Evolutionary conservation across 92 coral and sea anemone species (phyloP).

Genomic region (Nematostella vectensis): DNA sequence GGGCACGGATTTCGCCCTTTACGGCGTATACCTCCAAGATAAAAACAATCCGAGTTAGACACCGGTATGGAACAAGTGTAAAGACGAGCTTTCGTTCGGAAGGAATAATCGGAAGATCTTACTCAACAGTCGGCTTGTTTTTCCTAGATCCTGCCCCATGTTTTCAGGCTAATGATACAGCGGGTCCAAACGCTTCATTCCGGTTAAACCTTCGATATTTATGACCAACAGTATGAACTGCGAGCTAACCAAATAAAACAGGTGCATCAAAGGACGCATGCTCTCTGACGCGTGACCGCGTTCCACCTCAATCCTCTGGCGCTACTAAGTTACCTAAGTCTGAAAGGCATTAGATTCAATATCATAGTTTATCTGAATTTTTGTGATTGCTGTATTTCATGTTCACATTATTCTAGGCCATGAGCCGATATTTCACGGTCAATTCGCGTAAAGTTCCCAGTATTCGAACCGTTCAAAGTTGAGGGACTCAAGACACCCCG

Average conservation of each 20-base stretch:
- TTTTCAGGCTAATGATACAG: not conserved
- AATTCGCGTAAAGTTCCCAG: too few relatives aligned
- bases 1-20: conserved; percentile 48
- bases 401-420: too few relatives aligned
- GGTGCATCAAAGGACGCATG: conserved; percentile 27
- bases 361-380: too few relatives aligned
- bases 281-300: too few relatives aligned
- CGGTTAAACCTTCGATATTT: not conserved
- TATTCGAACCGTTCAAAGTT: too few relatives aligned
- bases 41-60: conserved; percentile 16
- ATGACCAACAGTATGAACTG: not conserved
- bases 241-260: conserved; percentile 27
- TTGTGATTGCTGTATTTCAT: too few relatives aligned
- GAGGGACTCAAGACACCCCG: too few relatives aligned
- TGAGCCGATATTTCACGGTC: too few relatives aligned
- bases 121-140: conserved; percentile 84
- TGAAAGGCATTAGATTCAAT: too few relatives aligned
- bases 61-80: conserved; percentile 8
- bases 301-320: too few relatives aligned
- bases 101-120: conserved; percentile 13
- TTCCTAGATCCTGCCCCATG: conserved; percentile 89
- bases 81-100: not conserved
- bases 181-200: not conserved
- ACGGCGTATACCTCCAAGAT: conserved; percentile 65
- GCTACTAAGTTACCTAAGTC: too few relatives aligned